phyloP scores from a whole-genome alignment of 2,888 invertebrate genomes.

The Acrobasis suavella region DNA sequence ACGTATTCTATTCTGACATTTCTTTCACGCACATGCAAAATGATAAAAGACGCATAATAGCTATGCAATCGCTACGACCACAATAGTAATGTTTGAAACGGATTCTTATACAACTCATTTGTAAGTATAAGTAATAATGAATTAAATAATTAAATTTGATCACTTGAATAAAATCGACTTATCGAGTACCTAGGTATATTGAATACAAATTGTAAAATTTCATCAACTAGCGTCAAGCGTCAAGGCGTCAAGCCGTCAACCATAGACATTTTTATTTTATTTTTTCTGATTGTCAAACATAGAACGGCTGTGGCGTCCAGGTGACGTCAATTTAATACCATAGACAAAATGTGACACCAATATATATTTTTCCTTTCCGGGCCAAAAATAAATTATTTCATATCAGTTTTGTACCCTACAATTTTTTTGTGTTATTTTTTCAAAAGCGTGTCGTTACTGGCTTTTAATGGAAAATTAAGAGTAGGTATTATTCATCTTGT shows the following conservation, averaged over 20 bases:
- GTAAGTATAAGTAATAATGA: conserved; percentile 38
- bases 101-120: conserved; percentile 51
- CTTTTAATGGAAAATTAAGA: no score
- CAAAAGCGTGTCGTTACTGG: no score
- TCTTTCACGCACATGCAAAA: conserved; percentile 75
- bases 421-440: no score
- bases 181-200: conserved; percentile 34
- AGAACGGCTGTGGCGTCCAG: background rate
- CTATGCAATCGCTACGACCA: conserved; percentile 44
- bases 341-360: background rate
- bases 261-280: conserved; percentile 56
- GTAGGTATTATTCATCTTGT: no score
- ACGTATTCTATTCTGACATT: conserved; percentile 67
- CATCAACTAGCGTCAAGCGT: conserved; percentile 64
- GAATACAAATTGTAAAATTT: conserved; percentile 49
- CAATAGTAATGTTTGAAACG: conserved; percentile 36
- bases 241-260: conserved; percentile 71
- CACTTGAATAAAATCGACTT: conserved; percentile 38
- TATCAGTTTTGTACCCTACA: no score
- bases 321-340: background rate
- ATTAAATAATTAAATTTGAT: conserved; percentile 39
- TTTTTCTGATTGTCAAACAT: conserved; percentile 33
- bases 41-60: conserved; percentile 63
- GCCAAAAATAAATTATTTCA: no score
- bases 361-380: no score